Evolutionary conservation across 2,888 invertebrate species (phyloP).

Genomic region (Entomobrya multifasciata): DNA sequence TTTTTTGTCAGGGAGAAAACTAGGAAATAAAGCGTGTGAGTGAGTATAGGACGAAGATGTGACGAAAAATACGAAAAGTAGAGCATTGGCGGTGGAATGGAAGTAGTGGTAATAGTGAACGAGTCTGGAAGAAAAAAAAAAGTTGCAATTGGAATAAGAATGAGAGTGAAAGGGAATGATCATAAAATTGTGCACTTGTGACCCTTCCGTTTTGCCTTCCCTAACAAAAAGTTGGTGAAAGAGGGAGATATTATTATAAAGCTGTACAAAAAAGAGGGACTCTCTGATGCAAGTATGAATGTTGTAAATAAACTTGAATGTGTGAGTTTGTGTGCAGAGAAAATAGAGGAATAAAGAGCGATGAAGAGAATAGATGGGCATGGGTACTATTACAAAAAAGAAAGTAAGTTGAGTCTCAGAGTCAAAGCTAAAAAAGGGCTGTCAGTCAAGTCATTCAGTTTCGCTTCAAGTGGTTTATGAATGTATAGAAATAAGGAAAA

Average conservation of each 20-base stretch:
- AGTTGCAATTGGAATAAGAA: slow-evolving; percentile 52
- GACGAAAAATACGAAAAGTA: not conserved
- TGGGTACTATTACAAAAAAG: slow-evolving; percentile 8
- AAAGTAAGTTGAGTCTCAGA: slow-evolving; percentile 29
- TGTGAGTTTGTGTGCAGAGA: slow-evolving; percentile 15
- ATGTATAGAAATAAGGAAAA: not conserved
- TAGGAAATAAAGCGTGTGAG: not conserved
- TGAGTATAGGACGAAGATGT: not conserved
- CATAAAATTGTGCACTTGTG: slow-evolving; percentile 71
- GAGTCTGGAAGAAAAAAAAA: slow-evolving; percentile 27
- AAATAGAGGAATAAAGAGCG: not conserved
- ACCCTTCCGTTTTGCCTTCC: slow-evolving; percentile 67
- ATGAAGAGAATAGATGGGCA: not conserved
- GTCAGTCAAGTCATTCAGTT: slow-evolving; percentile 40
- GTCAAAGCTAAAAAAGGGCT: not conserved
- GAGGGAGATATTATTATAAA: not conserved
- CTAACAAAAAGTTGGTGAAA: not conserved
- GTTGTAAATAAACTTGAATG: slow-evolving; percentile 62
- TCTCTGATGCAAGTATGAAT: not conserved
- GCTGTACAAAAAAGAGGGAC: not conserved
- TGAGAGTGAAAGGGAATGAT: slow-evolving; percentile 68
- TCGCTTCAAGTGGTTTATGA: slow-evolving; percentile 9
- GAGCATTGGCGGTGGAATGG: not conserved
- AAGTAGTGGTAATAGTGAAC: slow-evolving; percentile 16
- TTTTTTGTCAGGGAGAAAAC: not conserved